Base-by-base conservation (phyloP, 2,888 invertebrate species). In the Tiphia femorata region DNA sequence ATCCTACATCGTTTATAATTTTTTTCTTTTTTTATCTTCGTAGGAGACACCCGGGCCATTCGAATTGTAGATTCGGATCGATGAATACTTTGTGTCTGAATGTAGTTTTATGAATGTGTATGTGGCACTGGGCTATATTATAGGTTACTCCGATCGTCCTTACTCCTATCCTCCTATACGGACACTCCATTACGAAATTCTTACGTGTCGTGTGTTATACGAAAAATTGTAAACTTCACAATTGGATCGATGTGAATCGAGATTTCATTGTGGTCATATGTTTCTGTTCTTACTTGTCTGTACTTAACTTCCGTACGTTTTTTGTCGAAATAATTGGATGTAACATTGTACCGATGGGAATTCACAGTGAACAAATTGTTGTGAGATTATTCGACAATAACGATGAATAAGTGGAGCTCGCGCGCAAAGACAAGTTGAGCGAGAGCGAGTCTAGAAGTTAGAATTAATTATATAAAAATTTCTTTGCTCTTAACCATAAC, bases 61-160 rank as follows among this genome's bases (percentile, higher is more conserved):
- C n/a, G n/a, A n/a, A n/a, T n/a, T n/a, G n/a, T n/a, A n/a, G n/a
- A n/a, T n/a, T n/a, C n/a, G n/a, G n/a, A n/a, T n/a, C n/a, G n/a
- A n/a, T n/a, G n/a, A 14, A 33, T 33, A 33, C 42, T 30, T 54
- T 53, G 23, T 57, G 47, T 42, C 38, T 43, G 53, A 57, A 7
- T 17, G 49, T 53, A 54, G 48, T 33, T 30, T 38, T 17, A 54
- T 42, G 16, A 25, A 64, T 50, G 51, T 37, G 49, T 52, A 51
- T 50, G 48, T 44, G 49, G 23, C 47, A 50, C 14, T 44, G 40
- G n/a, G 46, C 30, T 40, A 23, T 33, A 54, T 38, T 42, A 40
- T 42, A 48, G 47, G 46, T 38, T 54, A 33, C 47, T 58, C 25
- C 29, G 30, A 30, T 57, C 46, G 19, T 14, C 50, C 27, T 56